phyloP scores from a whole-genome alignment of 2,113 vertebrate genomes.

The Mus pahari region DNA sequence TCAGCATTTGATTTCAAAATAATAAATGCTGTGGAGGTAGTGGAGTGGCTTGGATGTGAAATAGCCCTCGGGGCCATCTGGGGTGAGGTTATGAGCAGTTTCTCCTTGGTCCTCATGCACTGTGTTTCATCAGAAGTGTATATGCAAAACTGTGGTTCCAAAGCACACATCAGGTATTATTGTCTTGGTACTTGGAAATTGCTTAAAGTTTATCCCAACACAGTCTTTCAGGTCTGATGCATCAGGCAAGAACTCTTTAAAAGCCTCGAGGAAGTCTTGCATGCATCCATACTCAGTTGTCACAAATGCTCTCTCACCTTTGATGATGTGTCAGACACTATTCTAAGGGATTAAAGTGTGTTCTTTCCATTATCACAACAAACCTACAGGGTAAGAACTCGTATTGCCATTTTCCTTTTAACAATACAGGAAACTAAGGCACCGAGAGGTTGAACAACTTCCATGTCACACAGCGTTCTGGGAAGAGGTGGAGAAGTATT shows the following conservation, averaged over 20 bases:
- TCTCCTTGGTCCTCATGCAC: background rate
- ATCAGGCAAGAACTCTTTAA: background rate
- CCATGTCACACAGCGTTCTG: background rate
- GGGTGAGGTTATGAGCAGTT: background rate
- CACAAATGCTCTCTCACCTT: background rate
- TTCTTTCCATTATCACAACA: constrained; percentile 3
- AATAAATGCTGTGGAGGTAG: background rate
- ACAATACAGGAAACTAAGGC: background rate
- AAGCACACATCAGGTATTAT: background rate
- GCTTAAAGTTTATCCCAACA: background rate
- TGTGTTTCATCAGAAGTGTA: background rate
- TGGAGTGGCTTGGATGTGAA: background rate
- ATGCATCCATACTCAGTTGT: background rate
- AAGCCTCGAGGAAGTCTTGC: background rate
- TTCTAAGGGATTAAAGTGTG: background rate
- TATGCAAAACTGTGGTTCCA: background rate
- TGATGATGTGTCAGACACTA: background rate
- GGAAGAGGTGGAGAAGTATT: background rate
- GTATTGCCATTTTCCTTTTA: background rate
- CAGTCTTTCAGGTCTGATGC: background rate
- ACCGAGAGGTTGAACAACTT: background rate
- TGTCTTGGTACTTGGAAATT: background rate
- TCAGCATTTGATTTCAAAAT: constrained; percentile 18
- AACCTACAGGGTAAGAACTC: background rate
- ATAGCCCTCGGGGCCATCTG: background rate